phyloP scores from a whole-genome alignment of 2,888 invertebrate species.

The Ametastegia equiseti region DNA sequence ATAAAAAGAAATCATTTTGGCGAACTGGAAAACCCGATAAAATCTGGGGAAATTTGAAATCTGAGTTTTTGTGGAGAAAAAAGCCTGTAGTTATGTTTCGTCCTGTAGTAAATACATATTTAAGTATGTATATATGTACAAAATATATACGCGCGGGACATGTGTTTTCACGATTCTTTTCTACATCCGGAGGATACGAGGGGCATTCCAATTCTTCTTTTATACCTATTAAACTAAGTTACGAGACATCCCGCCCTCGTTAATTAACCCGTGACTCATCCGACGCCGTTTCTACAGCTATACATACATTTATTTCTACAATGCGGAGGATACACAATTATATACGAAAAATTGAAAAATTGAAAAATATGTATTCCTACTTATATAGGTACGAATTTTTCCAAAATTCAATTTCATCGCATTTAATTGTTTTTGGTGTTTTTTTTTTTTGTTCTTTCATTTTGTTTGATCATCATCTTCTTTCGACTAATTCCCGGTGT shows the following conservation, averaged over 20 bases:
- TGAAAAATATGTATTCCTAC: no score
- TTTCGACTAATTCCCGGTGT: conserved; percentile 11
- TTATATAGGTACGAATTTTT: neutral
- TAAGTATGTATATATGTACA: neutral
- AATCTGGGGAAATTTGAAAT: no score
- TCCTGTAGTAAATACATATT: neutral
- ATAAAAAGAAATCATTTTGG: no score
- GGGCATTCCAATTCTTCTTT: conserved; percentile 44
- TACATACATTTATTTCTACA: no score
- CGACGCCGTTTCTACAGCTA: no score
- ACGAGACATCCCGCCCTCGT: conserved; percentile 28
- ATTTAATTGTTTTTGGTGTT: conserved; percentile 16
- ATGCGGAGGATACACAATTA: no score
- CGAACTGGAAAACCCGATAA: no score
- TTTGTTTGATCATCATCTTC: no score
- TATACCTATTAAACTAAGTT: conserved; percentile 29
- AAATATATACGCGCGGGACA: conserved; percentile 28
- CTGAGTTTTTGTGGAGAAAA: no score
- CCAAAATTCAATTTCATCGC: neutral
- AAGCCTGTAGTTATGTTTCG: no score
- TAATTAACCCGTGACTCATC: conserved; percentile 23
- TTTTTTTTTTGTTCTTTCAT: conserved; percentile 37
- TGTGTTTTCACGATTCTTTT: conserved; percentile 39
- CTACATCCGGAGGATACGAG: conserved; percentile 46
- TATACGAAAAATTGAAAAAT: neutral